These are phyloP conservation scores for Cryptoblepharus egeriae DNA, from an alignment of 2,797 vertebrate species.

Conservation along the genomic window DNA sequence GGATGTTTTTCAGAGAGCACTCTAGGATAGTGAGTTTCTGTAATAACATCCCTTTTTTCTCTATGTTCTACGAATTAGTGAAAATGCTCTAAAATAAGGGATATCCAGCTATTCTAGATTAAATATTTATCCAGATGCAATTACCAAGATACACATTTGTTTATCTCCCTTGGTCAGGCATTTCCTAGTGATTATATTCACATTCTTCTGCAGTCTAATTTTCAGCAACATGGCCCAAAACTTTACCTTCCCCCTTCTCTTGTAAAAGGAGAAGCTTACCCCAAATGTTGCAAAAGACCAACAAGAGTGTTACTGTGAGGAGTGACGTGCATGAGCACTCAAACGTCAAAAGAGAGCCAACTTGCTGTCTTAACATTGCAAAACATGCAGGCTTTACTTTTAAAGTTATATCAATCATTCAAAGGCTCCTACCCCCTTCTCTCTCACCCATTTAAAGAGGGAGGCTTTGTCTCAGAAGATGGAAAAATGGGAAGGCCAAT, in stretches of 20 bases:
- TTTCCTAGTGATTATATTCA: background rate
- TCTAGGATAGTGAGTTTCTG: background rate
- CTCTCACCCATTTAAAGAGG: accelerated
- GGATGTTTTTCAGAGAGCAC: background rate
- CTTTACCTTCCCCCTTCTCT: background rate
- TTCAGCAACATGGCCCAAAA: background rate
- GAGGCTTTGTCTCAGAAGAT: background rate
- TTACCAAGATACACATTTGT: constrained; percentile 20
- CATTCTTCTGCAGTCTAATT: constrained; percentile 8
- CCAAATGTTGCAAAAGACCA: background rate
- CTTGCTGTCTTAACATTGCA: constrained; percentile 9
- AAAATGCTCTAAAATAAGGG: background rate
- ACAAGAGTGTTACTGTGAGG: background rate
- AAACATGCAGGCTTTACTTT: constrained; percentile 21
- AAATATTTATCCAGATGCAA: constrained; percentile 23
- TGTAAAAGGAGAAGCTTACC: constrained; percentile 19
- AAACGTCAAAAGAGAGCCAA: constrained; percentile 11
- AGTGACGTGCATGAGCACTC: background rate
- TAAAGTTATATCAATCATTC: background rate
- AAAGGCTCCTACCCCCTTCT: background rate
- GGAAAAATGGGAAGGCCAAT: background rate
- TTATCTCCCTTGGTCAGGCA: constrained; percentile 8
- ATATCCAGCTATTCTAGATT: background rate
- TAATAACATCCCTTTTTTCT: background rate
- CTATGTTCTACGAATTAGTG: constrained; percentile 5